Conservation (phyloP, 2,113 vertebrate species). For the Oreotrochilus melanogaster region DNA sequence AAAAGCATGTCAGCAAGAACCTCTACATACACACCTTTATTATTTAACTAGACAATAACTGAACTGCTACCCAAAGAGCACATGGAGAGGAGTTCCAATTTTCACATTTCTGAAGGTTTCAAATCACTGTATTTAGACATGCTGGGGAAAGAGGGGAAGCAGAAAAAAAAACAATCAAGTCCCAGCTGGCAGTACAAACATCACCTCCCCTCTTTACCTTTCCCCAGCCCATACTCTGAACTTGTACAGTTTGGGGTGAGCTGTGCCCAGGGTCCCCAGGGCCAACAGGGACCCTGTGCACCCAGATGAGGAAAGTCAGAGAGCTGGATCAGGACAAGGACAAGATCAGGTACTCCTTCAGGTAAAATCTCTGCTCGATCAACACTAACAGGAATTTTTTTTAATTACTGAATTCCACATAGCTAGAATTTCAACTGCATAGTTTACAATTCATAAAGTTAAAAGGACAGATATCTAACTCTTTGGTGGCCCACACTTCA, state of each 20-base stretch:
- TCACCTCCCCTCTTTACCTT: neutral
- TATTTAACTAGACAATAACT: neutral
- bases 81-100: neutral
- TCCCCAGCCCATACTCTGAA: neutral
- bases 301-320: rapidly evolving
- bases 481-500: neutral
- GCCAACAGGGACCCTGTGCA: neutral
- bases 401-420: neutral
- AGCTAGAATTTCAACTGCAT: neutral
- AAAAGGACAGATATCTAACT: neutral
- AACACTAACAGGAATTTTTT: neutral
- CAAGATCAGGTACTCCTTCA: rapidly evolving
- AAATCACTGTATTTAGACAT: neutral
- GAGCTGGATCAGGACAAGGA: neutral
- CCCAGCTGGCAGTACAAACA: neutral
- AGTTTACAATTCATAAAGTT: neutral
- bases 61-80: rapidly evolving
- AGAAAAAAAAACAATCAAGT: neutral
- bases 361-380: neutral
- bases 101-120: neutral
- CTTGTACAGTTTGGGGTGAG: rapidly evolving
- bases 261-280: rapidly evolving
- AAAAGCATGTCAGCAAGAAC: neutral
- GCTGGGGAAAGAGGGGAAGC: neutral
- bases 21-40: neutral